These are phyloP conservation scores for Stictocephala bisonia DNA, from an alignment of 2,888 invertebrate genomes.

Conservation along the genomic window DNA sequence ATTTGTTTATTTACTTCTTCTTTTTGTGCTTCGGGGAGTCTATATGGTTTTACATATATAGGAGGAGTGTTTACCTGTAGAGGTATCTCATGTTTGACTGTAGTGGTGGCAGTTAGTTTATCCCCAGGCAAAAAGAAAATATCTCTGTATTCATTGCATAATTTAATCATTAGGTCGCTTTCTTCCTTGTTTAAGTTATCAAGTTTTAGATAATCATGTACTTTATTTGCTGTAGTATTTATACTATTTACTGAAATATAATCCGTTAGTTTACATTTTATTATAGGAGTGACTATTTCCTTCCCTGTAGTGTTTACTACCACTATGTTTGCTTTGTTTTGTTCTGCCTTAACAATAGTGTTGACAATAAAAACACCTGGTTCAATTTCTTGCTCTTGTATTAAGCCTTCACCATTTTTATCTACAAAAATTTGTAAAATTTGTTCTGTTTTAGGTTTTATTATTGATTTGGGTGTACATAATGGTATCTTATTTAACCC, in stretches of 20 bases:
- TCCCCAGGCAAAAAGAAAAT: neutral
- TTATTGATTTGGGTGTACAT: neutral
- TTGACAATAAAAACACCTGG: neutral
- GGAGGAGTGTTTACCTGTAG: no score
- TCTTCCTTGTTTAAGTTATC: no score
- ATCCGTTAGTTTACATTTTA: neutral
- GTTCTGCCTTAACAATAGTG: neutral
- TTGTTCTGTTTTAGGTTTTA: neutral
- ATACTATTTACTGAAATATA: no score
- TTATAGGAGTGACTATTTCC: no score
- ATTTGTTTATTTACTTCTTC: no score
- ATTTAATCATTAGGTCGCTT: neutral
- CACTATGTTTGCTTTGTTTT: neutral
- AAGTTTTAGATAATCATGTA: no score
- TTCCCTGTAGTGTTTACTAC: no score
- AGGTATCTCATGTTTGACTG: neutral
- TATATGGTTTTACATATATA: no score
- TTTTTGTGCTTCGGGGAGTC: no score
- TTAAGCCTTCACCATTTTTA: neutral
- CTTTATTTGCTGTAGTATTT: no score
- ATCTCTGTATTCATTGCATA: slow-evolving; percentile 1
- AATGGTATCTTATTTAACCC: slow-evolving; percentile 23
- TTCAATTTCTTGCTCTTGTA: neutral
- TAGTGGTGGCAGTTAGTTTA: neutral
- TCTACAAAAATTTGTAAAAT: neutral